phyloP scores from a whole-genome alignment of 1,140 invertebrate species.

The Drosophila watanabei region DNA sequence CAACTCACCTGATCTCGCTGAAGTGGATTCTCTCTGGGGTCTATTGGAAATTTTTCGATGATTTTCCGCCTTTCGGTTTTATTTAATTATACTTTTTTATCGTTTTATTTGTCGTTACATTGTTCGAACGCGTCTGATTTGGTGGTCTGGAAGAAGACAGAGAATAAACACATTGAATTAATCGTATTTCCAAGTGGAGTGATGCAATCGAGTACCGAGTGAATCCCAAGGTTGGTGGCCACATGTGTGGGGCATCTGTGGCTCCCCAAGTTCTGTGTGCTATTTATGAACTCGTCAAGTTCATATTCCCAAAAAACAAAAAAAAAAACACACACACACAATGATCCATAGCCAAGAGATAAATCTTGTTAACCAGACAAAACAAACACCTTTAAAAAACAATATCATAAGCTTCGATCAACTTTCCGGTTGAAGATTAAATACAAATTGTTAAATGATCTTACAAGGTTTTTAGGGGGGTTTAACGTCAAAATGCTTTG shows the following conservation, averaged over 20 bases:
- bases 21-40: conserved; percentile 12
- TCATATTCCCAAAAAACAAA: conserved; percentile 16
- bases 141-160: conserved; percentile 43
- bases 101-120: conserved; percentile 51
- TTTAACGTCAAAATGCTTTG: not conserved
- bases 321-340: not conserved
- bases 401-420: not conserved
- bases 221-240: conserved; percentile 34
- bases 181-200: conserved; percentile 16
- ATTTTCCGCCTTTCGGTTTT: too few species aligned
- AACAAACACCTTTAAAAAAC: conserved; percentile 1
- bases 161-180: conserved; percentile 21
- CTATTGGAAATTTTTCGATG: conserved; percentile 1
- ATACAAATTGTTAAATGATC: not conserved
- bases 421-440: not conserved
- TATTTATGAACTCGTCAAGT: conserved; percentile 48
- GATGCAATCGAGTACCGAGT: conserved; percentile 25
- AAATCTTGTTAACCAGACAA: not conserved
- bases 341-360: not conserved
- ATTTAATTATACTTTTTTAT: conserved; percentile 8
- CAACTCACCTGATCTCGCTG: conserved; percentile 60
- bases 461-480: conserved; percentile 1
- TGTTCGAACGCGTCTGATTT: conserved; percentile 29
- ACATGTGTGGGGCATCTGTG: conserved; percentile 46
- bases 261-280: conserved; percentile 25